Percentiles rank a stretch among this genome's conserved stretches.
Conservation (phyloP, 35 echinoderm and acorn worm genomes). For the Apostichopus japonicus region DNA sequence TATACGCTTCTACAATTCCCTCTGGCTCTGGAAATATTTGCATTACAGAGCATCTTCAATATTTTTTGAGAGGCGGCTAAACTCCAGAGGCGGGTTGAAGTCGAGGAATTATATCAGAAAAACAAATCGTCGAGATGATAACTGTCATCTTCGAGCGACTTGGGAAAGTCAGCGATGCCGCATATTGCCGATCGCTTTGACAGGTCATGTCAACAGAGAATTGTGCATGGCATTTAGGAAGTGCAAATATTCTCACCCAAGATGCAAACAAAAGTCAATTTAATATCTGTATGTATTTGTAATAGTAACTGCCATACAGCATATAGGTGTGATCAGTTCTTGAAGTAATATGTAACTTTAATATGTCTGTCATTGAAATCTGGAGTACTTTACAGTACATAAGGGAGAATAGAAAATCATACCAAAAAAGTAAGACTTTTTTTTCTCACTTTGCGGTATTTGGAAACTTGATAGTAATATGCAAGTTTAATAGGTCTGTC, state of each 20-base stretch:
- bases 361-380: too few species aligned
- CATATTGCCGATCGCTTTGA: background rate
- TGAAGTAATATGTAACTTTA: too few species aligned
- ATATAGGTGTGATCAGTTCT: too few species aligned
- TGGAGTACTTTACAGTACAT: too few species aligned
- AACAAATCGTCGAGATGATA: background rate
- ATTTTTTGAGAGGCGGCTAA: background rate
- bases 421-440: too few species aligned
- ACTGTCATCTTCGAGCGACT: background rate
- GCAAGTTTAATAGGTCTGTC: too few species aligned
- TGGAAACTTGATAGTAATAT: too few species aligned
- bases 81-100: background rate
- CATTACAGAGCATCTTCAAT: background rate
- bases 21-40: constrained; percentile 11
- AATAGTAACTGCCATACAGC: too few species aligned
- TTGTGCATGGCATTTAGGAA: background rate
- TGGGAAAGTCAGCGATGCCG: background rate
- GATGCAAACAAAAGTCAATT: background rate
- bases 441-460: too few species aligned
- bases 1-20: background rate
- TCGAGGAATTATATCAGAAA: background rate
- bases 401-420: too few species aligned
- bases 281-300: background rate
- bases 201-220: background rate
- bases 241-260: background rate